These are phyloP conservation scores for Philopedon plagiatum DNA, from an alignment of 2,888 invertebrate genomes.

Conservation along the genomic window DNA sequence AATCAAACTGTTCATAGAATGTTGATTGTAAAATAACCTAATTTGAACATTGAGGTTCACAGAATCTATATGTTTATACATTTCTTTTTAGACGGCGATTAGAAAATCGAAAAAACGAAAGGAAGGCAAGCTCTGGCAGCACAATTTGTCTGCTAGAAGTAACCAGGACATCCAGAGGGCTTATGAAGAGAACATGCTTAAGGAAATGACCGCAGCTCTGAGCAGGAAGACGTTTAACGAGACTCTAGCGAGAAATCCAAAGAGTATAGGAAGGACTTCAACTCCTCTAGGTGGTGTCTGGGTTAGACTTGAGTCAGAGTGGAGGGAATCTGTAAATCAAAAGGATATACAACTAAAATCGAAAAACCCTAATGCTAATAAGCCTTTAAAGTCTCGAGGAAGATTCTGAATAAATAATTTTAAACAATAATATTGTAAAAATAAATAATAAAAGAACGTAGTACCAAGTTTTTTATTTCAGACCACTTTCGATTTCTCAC, in stretches of 20 bases:
- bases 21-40: too few species aligned
- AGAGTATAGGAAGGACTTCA: constrained; percentile 53
- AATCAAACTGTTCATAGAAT: too few species aligned
- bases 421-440: not conserved
- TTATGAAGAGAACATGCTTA: constrained; percentile 83
- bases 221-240: constrained; percentile 67
- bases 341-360: constrained; percentile 39
- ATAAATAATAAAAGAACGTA: too few species aligned
- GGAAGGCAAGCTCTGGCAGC: constrained; percentile 80
- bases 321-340: constrained; percentile 73
- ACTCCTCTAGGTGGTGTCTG: constrained; percentile 79
- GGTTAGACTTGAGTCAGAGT: constrained; percentile 82
- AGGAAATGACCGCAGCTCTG: constrained; percentile 77
- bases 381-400: constrained; percentile 24
- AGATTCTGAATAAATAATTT: constrained; percentile 2
- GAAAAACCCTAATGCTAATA: constrained; percentile 18
- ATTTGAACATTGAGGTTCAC: not conserved
- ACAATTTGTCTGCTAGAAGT: constrained; percentile 83
- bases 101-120: constrained; percentile 60
- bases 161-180: constrained; percentile 92
- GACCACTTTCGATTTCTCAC: too few species aligned
- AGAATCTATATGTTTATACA: too few species aligned
- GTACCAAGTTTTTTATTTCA: too few species aligned
- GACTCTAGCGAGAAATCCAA: constrained; percentile 43
- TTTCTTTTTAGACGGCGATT: constrained; percentile 36